Conservation (phyloP, 2,797 vertebrate genomes). For the Artibeus lituratus region DNA sequence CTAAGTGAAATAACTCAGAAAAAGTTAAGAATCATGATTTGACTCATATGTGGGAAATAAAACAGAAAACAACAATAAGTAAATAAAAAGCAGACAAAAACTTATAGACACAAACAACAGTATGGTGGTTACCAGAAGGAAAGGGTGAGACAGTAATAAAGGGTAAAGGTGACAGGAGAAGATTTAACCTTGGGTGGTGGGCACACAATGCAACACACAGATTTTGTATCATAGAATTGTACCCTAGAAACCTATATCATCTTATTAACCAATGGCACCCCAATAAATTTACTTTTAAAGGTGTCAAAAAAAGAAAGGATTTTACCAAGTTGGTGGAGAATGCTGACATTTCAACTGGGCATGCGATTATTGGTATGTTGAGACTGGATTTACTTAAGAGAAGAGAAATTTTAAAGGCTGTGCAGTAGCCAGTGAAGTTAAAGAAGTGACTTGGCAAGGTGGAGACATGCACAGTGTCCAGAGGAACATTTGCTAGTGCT, state of each 20-base stretch:
- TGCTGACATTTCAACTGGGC: constrained; percentile 31
- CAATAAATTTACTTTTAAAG: not conserved
- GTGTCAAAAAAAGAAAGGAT: not conserved
- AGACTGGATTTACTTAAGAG: constrained; percentile 52
- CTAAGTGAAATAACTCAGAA: not conserved
- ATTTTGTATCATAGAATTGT: not conserved
- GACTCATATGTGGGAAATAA: not conserved
- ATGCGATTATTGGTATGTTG: constrained; percentile 31
- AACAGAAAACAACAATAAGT: not conserved
- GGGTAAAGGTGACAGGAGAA: not conserved
- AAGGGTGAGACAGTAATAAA: not conserved
- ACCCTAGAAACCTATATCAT: not conserved
- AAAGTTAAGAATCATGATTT: not conserved
- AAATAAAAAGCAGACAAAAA: not conserved
- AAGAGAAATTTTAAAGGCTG: constrained; percentile 22
- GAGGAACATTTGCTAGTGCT: not conserved
- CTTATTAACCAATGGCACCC: not conserved
- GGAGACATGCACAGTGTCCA: not conserved
- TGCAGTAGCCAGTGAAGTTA: not conserved
- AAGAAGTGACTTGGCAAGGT: not conserved
- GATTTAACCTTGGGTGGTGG: not conserved
- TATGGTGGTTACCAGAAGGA: not conserved
- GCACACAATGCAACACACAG: not conserved
- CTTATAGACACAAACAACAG: not conserved
- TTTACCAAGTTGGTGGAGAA: constrained; percentile 29